Conservation (phyloP, 2,797 vertebrate species). For the Typhlichthys eigenmanni region DNA sequence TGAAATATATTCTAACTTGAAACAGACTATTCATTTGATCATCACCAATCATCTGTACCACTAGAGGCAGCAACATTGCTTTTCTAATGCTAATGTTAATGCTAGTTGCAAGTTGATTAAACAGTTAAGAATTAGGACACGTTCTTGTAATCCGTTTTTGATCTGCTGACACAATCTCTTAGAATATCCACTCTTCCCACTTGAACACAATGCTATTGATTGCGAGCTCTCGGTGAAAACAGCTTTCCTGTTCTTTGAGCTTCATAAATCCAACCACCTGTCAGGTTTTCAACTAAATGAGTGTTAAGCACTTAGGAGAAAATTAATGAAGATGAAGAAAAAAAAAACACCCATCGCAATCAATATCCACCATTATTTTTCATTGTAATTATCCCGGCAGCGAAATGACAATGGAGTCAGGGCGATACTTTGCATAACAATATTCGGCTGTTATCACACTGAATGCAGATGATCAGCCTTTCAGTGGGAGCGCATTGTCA, state of each 20-base stretch:
- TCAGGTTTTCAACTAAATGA: conserved; percentile 34
- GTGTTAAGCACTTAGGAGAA: conserved; percentile 5
- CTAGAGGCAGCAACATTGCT: background rate
- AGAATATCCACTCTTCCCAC: conserved; percentile 25
- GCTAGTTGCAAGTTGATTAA: conserved; percentile 13
- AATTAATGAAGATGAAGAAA: conserved; percentile 1
- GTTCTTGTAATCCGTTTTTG: background rate
- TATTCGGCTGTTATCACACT: conserved; percentile 46
- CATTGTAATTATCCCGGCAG: conserved; percentile 51
- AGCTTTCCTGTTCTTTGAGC: conserved; percentile 30
- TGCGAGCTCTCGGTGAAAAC: conserved; percentile 22
- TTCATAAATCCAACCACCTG: conserved; percentile 44
- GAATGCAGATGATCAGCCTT: conserved; percentile 39
- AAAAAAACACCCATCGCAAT: conserved; percentile 30
- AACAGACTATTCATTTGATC: background rate
- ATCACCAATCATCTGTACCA: background rate
- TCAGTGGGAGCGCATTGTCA: conserved; percentile 49
- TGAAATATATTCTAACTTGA: too few species aligned
- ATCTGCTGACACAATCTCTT: conserved; percentile 14
- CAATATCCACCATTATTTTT: conserved; percentile 48
- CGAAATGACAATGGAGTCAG: conserved; percentile 49
- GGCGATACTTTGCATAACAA: conserved; percentile 59
- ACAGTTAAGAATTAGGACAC: conserved; percentile 28
- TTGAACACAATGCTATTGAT: conserved; percentile 38
- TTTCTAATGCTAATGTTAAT: conserved; percentile 31